These are phyloP conservation scores for Atrichornis clamosus DNA, from an alignment of 2,113 vertebrate species.

Conservation along the genomic window DNA sequence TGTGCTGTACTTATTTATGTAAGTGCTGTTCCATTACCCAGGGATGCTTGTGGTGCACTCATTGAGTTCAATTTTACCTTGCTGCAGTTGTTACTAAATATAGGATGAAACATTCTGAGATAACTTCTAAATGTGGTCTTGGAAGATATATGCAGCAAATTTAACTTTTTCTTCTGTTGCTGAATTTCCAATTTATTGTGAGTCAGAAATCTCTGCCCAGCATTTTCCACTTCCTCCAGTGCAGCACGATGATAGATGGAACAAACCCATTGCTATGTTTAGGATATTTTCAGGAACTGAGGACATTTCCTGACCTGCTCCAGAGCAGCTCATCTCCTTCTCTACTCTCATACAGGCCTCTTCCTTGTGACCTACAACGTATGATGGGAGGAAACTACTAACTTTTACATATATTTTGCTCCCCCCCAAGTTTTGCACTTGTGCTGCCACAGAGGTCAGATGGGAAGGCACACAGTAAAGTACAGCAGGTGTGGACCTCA, in stretches of 20 bases:
- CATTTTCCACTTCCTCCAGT: background rate
- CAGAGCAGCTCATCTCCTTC: background rate
- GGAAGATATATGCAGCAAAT: background rate
- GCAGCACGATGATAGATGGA: fast-evolving
- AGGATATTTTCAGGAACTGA: background rate
- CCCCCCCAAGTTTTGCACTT: background rate
- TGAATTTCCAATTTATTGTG: background rate
- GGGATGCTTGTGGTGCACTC: background rate
- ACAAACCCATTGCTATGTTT: background rate
- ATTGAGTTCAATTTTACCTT: conserved; percentile 32
- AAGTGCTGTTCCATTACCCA: conserved; percentile 23
- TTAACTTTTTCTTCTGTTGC: background rate
- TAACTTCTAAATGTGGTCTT: background rate
- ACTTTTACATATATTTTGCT: background rate
- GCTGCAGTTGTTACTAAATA: background rate
- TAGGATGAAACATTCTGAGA: background rate
- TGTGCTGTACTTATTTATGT: background rate
- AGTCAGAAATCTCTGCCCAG: background rate
- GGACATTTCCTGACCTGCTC: background rate
- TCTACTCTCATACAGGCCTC: background rate
- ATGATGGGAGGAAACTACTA: background rate
- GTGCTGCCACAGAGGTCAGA: background rate
- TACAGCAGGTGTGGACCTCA: background rate
- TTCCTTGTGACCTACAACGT: background rate
- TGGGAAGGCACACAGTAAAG: background rate